Base-by-base conservation (phyloP, 2,888 invertebrate genomes). In the Achlya flavicornis region DNA sequence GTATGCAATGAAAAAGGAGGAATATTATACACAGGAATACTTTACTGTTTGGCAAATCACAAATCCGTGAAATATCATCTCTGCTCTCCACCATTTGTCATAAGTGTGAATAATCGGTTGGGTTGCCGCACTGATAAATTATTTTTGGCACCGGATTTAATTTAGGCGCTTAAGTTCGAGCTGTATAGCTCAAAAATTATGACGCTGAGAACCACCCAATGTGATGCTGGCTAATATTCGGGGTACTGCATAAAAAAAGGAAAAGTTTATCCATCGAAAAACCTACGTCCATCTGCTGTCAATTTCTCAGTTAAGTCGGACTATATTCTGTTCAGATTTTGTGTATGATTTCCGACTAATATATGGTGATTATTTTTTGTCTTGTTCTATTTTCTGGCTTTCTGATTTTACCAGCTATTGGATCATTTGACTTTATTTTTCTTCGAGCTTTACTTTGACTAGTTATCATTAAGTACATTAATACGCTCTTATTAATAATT, bases 51-150 rank as follows among this genome's bases (percentile, higher is more conserved):
- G 75, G 79, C 85, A 82, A 84, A 84, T 87, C 83, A 81, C 83
- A 88, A 89, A 91, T 89, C 91, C 89, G 81, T 89, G 83, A 89
- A 87, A 88, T 91, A 88, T 72, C 70, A 88, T 72, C 70, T 73
- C 67, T 60, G 71, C 69, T 63, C 76, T 6, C 65, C 48, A 73
- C 83, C 88, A 90, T 90, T 91, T 91, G 90, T 90, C 91, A 89
- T 83, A 74, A 78, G 81, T 84, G 83, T 90, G 85, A 88, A 87
- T 89, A 91, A 91, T 91, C 84, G 81, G 66, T 65, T 66, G 71
- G 66, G 61, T 63, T 65, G 66, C 71, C 71, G 72, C 61, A 68
- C 78, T 85, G 85, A 88, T 87, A 89, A 86, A 89, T 90, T 85
- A 90, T 89, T 84, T 90, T 89, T 86, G 90, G 84, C 86, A 83